phyloP scores from a whole-genome alignment of 2,797 vertebrate species.

The Etheostoma nigrum region DNA sequence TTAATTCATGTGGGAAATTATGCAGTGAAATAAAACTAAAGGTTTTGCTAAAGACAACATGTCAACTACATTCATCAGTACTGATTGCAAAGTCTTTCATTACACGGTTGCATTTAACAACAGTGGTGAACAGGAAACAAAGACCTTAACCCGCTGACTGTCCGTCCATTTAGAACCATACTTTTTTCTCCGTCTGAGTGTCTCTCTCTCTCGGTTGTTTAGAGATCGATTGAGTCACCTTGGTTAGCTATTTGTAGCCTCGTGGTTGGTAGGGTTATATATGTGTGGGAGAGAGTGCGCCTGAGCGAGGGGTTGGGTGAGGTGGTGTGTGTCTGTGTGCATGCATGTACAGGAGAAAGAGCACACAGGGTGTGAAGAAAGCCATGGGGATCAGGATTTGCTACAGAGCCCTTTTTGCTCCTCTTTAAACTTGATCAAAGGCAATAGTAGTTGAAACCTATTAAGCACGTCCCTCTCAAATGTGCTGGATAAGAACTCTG shows the following conservation, averaged over 20 bases:
- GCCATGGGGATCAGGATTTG: constrained; percentile 84
- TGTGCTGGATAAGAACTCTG: constrained; percentile 72
- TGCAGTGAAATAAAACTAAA: not conserved
- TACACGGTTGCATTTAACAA: constrained; percentile 46
- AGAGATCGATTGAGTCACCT: constrained; percentile 89
- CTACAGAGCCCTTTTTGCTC: constrained; percentile 85
- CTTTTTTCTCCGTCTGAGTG: constrained; percentile 55
- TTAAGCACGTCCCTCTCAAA: constrained; percentile 83
- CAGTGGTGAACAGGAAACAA: constrained; percentile 53
- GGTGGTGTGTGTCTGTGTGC: constrained; percentile 59
- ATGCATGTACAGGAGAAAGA: constrained; percentile 71
- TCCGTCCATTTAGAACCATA: constrained; percentile 66
- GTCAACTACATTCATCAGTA: not conserved
- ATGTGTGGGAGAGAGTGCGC: constrained; percentile 70
- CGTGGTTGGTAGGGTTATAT: constrained; percentile 78
- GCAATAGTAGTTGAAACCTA: constrained; percentile 85
- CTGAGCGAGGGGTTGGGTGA: constrained; percentile 56
- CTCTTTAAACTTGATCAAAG: constrained; percentile 89
- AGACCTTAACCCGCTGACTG: constrained; percentile 51
- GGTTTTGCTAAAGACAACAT: not conserved
- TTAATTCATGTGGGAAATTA: not conserved
- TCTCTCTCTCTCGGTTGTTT: constrained; percentile 69
- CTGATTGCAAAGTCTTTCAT: constrained; percentile 35
- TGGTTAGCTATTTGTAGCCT: constrained; percentile 87
- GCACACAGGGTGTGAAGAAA: constrained; percentile 76